Percentiles rank a stretch among this genome's conserved stretches.
These are phyloP conservation scores for Penaeus japonicus DNA, from an alignment of 1,140 invertebrate genomes.

Conservation along the genomic window DNA sequence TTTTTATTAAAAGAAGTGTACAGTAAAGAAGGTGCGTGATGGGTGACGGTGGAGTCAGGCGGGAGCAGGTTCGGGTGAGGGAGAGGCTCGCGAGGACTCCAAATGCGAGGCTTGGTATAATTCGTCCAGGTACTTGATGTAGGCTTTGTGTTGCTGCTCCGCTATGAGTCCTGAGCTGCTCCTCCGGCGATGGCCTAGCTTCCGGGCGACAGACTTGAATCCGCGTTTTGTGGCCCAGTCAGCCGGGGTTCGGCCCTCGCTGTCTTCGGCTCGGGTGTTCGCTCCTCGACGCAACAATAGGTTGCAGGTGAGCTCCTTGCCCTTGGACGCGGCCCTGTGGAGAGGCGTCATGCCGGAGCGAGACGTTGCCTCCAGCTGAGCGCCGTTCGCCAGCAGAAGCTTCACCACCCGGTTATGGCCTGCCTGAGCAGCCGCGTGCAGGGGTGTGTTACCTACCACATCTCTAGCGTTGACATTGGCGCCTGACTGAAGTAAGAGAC, in stretches of 20 bases:
- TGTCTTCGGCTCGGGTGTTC: constrained; percentile 31
- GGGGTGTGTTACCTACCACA: constrained; percentile 49
- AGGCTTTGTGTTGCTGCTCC: neutral
- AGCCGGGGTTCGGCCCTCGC: constrained; percentile 31
- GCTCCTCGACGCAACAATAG: constrained; percentile 31
- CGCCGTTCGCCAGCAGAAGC: constrained; percentile 13
- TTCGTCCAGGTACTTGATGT: constrained; percentile 7
- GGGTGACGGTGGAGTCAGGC: neutral
- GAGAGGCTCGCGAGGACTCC: neutral
- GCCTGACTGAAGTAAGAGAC: constrained; percentile 27
- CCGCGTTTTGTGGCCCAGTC: constrained; percentile 52
- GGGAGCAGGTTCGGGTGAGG: neutral
- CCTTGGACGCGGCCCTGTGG: constrained; percentile 52
- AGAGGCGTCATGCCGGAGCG: constrained; percentile 52
- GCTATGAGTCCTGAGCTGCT: constrained; percentile 16
- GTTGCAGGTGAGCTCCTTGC: constrained; percentile 44
- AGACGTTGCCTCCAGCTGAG: constrained; percentile 31
- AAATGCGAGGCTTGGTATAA: constrained; percentile 25
- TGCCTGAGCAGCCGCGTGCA: constrained; percentile 51
- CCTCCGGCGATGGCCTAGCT: constrained; percentile 35
- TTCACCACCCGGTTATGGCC: constrained; percentile 49
- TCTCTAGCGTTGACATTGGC: constrained; percentile 36
- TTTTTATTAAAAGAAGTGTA: too few species aligned
- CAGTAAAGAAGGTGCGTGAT: neutral
- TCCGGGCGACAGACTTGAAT: constrained; percentile 34